These are phyloP conservation scores for Musca domestica DNA, from an alignment of 1,140 invertebrate species.

Conservation along the genomic window DNA sequence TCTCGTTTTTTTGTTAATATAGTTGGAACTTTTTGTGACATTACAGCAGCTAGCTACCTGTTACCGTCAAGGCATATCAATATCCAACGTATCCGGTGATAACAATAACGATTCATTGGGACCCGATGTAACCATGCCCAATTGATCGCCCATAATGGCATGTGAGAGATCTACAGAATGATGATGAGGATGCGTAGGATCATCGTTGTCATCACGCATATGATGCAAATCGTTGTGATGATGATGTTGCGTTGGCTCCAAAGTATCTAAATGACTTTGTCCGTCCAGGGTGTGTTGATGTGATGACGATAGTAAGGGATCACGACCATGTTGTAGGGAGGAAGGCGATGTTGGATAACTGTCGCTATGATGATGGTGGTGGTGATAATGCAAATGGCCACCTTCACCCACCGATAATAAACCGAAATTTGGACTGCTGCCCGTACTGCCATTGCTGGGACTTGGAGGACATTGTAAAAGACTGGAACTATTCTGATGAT, in stretches of 20 bases:
- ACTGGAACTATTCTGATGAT: not conserved
- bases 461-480: slow-evolving; percentile 13
- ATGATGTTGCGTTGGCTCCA: slow-evolving; percentile 22
- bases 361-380: slow-evolving; percentile 24
- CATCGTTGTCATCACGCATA: slow-evolving; percentile 14
- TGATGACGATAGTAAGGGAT: slow-evolving; percentile 54
- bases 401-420: slow-evolving; percentile 7
- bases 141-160: slow-evolving; percentile 39
- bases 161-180: slow-evolving; percentile 34
- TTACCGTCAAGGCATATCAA: slow-evolving; percentile 31
- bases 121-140: slow-evolving; percentile 38
- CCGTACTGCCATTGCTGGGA: slow-evolving; percentile 5
- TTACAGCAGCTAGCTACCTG: no score
- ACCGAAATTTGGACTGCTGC: slow-evolving; percentile 5
- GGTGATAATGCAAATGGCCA: slow-evolving; percentile 29
- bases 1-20: no score
- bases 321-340: slow-evolving; percentile 29
- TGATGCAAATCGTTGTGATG: slow-evolving; percentile 27
- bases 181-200: slow-evolving; percentile 34
- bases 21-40: no score
- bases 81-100: slow-evolving; percentile 41
- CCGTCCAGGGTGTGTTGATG: slow-evolving; percentile 43
- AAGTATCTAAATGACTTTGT: slow-evolving; percentile 28
- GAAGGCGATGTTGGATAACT: slow-evolving; percentile 19
- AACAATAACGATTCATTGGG: slow-evolving; percentile 36